Conservation (phyloP, 2,113 vertebrate genomes). For the Tichodroma muraria region DNA sequence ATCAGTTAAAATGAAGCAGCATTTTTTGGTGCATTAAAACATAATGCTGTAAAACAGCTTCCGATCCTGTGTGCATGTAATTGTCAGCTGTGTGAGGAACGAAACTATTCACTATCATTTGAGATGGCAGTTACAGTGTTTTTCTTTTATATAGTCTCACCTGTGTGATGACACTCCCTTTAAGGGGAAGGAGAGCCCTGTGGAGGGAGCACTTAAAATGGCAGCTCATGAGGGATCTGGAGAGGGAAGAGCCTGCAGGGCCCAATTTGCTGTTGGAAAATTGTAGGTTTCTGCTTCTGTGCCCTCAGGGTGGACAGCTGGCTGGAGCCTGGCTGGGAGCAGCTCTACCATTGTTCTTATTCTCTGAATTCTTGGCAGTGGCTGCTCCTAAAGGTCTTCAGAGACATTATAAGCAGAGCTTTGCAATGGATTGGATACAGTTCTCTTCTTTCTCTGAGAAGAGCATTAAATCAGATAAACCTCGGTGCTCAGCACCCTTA, state of each 20-base stretch:
- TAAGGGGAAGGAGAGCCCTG: background rate
- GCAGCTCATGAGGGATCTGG: background rate
- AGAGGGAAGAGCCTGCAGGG: background rate
- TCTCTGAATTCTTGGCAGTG: background rate
- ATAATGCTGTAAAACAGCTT: background rate
- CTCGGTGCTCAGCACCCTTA: background rate
- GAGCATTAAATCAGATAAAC: background rate
- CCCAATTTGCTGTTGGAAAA: background rate
- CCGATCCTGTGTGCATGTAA: background rate
- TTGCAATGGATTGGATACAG: background rate
- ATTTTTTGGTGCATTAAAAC: background rate
- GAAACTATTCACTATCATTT: background rate
- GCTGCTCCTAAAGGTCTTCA: background rate
- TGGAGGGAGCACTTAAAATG: background rate
- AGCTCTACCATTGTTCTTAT: background rate
- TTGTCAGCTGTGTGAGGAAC: background rate
- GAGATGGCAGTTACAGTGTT: background rate
- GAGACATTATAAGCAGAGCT: background rate
- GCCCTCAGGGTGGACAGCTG: background rate
- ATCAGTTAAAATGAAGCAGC: background rate
- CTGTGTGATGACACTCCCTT: background rate
- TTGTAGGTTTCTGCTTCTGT: background rate
- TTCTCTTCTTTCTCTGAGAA: background rate
- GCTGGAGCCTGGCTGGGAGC: background rate
- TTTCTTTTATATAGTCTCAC: background rate